Conservation (phyloP, 2,888 invertebrate species). For the Bhutanitis thaidina region DNA sequence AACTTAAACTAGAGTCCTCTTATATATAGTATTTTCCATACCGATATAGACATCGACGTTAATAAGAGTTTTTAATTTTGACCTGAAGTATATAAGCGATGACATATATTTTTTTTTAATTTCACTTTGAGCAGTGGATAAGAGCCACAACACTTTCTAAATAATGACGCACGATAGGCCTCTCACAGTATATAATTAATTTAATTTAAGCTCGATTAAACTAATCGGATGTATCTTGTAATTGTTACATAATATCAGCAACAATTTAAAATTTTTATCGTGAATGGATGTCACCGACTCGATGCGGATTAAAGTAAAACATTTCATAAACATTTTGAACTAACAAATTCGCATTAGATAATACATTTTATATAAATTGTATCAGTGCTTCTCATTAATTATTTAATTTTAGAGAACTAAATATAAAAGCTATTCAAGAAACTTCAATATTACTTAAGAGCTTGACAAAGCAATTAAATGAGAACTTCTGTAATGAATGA, state of each 20-base stretch:
- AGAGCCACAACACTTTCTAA: constrained; percentile 40
- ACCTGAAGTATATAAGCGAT: no score
- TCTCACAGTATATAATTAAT: constrained; percentile 40
- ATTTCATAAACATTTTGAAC: neutral
- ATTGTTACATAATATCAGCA: constrained; percentile 34
- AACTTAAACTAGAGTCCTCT: no score
- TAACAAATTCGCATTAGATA: constrained; percentile 3
- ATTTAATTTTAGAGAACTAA: no score
- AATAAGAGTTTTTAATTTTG: no score
- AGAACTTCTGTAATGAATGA: neutral
- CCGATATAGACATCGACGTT: no score
- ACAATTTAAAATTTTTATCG: constrained; percentile 7
- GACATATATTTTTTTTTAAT: no score
- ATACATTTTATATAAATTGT: no score
- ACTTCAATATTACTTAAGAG: no score
- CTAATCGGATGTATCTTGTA: constrained; percentile 37
- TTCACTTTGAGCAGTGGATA: neutral
- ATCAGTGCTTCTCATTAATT: no score
- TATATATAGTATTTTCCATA: no score
- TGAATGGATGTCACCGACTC: neutral
- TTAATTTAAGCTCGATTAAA: constrained; percentile 36
- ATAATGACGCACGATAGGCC: constrained; percentile 31
- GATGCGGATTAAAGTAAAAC: neutral
- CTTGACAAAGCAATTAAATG: neutral
- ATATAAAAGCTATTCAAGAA: no score